Evolutionary conservation across 1,140 invertebrate species (phyloP).

Genomic region (Drosophila tristis): DNA sequence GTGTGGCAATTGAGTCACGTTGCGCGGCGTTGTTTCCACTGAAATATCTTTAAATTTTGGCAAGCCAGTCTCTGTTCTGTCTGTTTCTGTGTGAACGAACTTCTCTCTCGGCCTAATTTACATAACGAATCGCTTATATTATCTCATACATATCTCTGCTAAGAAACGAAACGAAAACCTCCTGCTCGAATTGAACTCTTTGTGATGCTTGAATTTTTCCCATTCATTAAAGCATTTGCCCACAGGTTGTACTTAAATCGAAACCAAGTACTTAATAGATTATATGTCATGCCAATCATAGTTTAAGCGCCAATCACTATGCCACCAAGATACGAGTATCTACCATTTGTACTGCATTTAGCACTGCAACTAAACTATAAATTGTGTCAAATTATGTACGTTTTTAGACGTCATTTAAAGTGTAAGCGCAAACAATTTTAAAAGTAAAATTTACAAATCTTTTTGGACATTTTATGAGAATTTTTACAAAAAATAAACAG

Average conservation of each 20-base stretch:
- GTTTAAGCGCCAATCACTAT: constrained; percentile 38
- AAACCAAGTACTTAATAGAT: constrained; percentile 62
- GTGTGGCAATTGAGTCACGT: constrained; percentile 65
- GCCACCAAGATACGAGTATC: constrained; percentile 37
- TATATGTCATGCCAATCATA: constrained; percentile 34
- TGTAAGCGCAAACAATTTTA: constrained; percentile 21
- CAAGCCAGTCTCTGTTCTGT: constrained; percentile 2
- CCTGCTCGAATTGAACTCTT: constrained; percentile 5
- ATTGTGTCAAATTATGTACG: constrained; percentile 50
- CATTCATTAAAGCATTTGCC: constrained; percentile 13
- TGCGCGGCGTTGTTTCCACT: constrained; percentile 12
- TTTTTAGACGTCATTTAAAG: constrained; percentile 43
- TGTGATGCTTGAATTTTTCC: constrained; percentile 35
- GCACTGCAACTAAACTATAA: constrained; percentile 25
- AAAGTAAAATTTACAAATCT: constrained; percentile 10
- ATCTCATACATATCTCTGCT: background rate
- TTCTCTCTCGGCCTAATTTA: constrained; percentile 29
- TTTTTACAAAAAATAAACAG: constrained; percentile 40
- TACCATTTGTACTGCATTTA: constrained; percentile 43
- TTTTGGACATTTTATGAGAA: constrained; percentile 43
- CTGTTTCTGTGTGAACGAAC: constrained; percentile 11
- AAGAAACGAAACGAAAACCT: too few species aligned
- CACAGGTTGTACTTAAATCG: constrained; percentile 63
- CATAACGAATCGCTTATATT: constrained; percentile 32
- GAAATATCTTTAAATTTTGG: constrained; percentile 16